Conservation (phyloP, 2,888 invertebrate genomes). For the Hydrotaea diabolus region DNA sequence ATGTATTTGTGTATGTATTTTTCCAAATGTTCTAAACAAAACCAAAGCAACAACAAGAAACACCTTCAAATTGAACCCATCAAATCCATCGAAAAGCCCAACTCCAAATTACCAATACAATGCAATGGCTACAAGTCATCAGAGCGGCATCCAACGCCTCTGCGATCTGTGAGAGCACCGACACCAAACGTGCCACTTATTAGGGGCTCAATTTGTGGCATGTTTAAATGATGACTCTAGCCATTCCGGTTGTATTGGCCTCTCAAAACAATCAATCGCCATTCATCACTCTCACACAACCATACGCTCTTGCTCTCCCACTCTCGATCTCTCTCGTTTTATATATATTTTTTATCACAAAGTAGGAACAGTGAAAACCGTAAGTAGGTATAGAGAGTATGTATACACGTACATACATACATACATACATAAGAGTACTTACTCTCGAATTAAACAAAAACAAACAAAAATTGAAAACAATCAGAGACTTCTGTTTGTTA, state of each 20-base stretch:
- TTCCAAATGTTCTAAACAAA: constrained; percentile 45
- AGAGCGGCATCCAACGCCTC: neutral
- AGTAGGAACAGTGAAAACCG: neutral
- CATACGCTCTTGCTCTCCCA: neutral
- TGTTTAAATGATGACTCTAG: constrained; percentile 44
- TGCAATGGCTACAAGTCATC: constrained; percentile 44
- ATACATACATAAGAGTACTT: neutral
- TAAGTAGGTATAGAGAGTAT: constrained; percentile 1
- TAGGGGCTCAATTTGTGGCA: constrained; percentile 53
- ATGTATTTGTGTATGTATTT: constrained; percentile 63
- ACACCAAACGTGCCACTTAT: constrained; percentile 36
- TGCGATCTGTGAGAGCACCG: neutral
- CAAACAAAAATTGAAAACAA: constrained; percentile 25
- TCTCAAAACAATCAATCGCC: neutral
- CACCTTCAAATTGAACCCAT: neutral
- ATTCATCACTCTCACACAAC: neutral
- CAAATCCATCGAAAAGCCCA: neutral
- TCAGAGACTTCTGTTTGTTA: constrained; percentile 24
- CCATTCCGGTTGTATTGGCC: constrained; percentile 49
- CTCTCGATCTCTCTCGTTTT: neutral
- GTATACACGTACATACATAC: no score
- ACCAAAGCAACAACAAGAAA: neutral
- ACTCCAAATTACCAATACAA: constrained; percentile 47
- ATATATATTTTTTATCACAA: neutral
- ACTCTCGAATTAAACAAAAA: no score